Base-by-base conservation (phyloP, 1,140 invertebrate genomes). In the Lethocerus indicus region DNA sequence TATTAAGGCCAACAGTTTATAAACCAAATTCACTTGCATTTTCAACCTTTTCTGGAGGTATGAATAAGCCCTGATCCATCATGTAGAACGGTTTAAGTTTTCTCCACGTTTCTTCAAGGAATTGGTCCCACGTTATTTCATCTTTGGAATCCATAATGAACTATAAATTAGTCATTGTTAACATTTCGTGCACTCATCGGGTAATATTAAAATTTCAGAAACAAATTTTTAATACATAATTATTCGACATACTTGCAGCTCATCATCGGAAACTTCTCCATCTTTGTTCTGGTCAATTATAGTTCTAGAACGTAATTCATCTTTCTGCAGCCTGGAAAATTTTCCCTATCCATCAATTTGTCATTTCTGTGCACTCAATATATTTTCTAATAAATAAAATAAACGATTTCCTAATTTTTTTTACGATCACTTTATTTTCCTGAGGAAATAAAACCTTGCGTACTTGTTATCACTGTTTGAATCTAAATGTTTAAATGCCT, bases 241-340 rank as follows among this genome's bases (percentile, higher is more conserved):
- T n/a, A n/a, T n/a, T n/a, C n/a, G n/a, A n/a, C n/a, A n/a, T 55
- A 75, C 71, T 61, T 81, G 76, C 3, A 81, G 80, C 65, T 94
- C 87, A 58, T 94, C 89, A 46, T 87, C 80, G 36, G 78, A 74
- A 40, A 91, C 85, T 49, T 74, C 71, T 6, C 90, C 89, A 73
- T 97, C 83, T 50, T 76, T 76, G 67, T 96, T 82, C 55, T 78
- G 79, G 67, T 96, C 92, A 71, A 96, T 89, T 36, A 75, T 78
- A 58, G 71, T 67, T 54, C 79, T 74, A 5, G 75, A 71, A 67
- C 82, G 79, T 12, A 98, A 64, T 68, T 97, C 93, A 43, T 72
- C 68, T 32, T 82, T 60, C 53, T 81, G 76, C 36, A 95, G 63
- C 46, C 79, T 75, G 51, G 13, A 63, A 61, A 40, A 41, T n/a